Evolutionary conservation across 2,113 vertebrate species (phyloP).

Genomic region (Hippocampus mohnikei): DNA sequence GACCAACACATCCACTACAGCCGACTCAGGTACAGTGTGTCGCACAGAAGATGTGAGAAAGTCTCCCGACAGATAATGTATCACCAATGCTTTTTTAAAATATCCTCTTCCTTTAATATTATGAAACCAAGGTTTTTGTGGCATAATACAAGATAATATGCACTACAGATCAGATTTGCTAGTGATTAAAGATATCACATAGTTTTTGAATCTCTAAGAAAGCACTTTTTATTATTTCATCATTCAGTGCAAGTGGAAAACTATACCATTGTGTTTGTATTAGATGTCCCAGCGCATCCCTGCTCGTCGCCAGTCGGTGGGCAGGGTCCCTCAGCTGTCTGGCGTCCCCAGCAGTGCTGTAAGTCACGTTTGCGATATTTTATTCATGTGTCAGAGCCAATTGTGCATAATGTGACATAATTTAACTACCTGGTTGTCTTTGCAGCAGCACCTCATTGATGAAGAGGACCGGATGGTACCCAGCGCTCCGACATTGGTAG

Average conservation of each 20-base stretch:
- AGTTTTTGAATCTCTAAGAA: not conserved
- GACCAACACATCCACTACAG: conserved; percentile 83
- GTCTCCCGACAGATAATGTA: not conserved
- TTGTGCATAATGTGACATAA: not conserved
- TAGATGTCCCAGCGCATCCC: conserved; percentile 63
- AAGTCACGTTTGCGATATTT: conserved; percentile 45
- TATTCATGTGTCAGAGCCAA: not conserved
- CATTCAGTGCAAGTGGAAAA: not conserved
- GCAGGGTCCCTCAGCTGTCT: conserved; percentile 84
- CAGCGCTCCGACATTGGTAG: conserved; percentile 88
- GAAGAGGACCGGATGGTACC: conserved; percentile 97
- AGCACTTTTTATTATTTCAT: too few relatives aligned
- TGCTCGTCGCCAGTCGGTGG: conserved; percentile 79
- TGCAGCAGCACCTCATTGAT: conserved; percentile 88
- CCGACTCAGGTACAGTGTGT: conserved; percentile 83
- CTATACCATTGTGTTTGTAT: not conserved
- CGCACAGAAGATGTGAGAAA: not conserved
- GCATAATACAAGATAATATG: not conserved
- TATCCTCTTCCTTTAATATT: not conserved
- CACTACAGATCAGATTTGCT: not conserved
- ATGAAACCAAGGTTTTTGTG: not conserved
- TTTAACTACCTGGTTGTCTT: not conserved
- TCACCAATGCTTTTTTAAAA: not conserved
- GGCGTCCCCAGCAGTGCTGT: conserved; percentile 82
- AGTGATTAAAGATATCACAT: not conserved